Conservation (phyloP, 2,113 vertebrate species). For the Calyptomena viridis region DNA sequence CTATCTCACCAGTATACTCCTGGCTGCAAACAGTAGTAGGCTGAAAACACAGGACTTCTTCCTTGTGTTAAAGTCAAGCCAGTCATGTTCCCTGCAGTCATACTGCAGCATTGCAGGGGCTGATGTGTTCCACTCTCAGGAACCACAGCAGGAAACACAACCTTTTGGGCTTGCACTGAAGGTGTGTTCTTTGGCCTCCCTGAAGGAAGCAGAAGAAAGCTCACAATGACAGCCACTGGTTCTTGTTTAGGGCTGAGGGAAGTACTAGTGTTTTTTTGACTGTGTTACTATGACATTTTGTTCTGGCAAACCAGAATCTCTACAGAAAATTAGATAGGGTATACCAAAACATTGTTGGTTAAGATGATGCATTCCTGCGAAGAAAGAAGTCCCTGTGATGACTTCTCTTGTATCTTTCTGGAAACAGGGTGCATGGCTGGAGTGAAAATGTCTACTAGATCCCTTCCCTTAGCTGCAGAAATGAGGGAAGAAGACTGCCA, state of each 20-base stretch:
- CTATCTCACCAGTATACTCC: not conserved
- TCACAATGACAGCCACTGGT: not conserved
- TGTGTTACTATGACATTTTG: not conserved
- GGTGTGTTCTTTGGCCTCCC: not conserved
- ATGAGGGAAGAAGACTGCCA: not conserved
- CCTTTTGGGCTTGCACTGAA: not conserved
- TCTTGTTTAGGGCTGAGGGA: not conserved
- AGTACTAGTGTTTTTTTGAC: not conserved
- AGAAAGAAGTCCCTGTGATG: not conserved
- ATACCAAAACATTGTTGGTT: not conserved
- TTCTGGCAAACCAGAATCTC: not conserved
- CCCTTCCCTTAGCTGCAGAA: not conserved
- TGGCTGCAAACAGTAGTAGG: not conserved
- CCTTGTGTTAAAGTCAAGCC: not conserved
- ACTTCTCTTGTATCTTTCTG: not conserved
- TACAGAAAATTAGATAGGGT: not conserved
- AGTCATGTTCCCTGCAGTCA: not conserved
- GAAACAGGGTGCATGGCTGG: not conserved
- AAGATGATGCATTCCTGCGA: not conserved
- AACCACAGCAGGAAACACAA: fast-evolving
- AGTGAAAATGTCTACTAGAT: not conserved
- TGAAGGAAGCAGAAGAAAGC: not conserved
- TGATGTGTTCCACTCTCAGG: not conserved
- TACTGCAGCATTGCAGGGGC: not conserved
- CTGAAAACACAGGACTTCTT: not conserved